Conservation (phyloP, 2,113 vertebrate species). For the Phylloscopus whistleri region DNA sequence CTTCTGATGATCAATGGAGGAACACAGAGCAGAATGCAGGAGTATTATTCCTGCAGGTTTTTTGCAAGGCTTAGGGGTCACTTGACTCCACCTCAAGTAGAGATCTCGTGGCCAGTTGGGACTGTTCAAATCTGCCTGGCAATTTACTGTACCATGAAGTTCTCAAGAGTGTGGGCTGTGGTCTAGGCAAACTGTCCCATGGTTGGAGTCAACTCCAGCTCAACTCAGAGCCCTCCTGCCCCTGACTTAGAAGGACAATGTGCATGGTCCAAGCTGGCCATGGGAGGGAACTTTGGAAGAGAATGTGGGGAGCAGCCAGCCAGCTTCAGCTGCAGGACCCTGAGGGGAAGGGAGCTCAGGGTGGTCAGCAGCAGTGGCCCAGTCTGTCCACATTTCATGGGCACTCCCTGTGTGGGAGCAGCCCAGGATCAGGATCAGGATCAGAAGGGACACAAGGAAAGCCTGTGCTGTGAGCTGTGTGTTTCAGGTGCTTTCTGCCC, state of each 20-base stretch:
- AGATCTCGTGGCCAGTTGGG: background rate
- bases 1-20: background rate
- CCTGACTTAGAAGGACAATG: fast-evolving
- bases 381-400: fast-evolving
- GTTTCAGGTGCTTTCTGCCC: background rate
- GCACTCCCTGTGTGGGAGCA: background rate
- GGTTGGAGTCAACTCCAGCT: background rate
- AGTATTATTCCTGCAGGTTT: background rate
- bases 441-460: background rate
- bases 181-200: background rate
- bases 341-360: fast-evolving
- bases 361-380: fast-evolving
- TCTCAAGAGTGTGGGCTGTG: background rate
- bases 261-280: background rate
- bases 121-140: background rate
- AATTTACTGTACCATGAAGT: background rate
- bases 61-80: background rate
- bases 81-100: background rate
- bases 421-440: no score
- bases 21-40: background rate
- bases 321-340: background rate
- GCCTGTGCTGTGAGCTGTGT: background rate
- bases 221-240: background rate
- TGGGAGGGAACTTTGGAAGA: background rate
- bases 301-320: background rate